Percentiles rank a stretch among this genome's conserved stretches.
These are phyloP conservation scores for Gallinago undulata DNA, from an alignment of 2,113 vertebrate species.

Conservation along the genomic window DNA sequence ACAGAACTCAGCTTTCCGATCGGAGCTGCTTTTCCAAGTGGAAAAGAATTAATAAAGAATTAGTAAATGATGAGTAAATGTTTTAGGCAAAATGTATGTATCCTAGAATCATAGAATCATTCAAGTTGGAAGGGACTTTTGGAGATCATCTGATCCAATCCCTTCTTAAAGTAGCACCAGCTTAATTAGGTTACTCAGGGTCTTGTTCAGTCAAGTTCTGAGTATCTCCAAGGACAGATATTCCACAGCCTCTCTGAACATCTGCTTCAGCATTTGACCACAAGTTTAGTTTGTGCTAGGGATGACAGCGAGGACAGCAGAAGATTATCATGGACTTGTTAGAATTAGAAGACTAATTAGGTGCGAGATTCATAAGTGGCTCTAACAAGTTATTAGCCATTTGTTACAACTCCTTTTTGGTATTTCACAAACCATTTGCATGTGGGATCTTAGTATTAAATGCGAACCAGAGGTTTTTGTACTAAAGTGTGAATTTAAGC, in stretches of 20 bases:
- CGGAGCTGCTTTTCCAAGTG: neutral
- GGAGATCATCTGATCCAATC: neutral
- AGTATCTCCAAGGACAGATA: neutral
- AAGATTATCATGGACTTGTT: neutral
- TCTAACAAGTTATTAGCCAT: neutral
- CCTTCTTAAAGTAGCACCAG: neutral
- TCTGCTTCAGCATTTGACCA: neutral
- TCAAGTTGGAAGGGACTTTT: neutral
- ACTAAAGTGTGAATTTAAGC: neutral
- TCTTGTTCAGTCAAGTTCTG: neutral
- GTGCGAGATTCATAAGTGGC: neutral
- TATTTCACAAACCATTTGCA: neutral
- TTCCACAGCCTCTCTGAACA: neutral
- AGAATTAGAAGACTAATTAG: constrained; percentile 5
- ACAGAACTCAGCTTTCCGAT: neutral
- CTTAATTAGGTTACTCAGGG: neutral
- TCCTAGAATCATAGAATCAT: neutral
- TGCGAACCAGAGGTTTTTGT: neutral
- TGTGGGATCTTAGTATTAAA: neutral
- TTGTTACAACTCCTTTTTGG: neutral
- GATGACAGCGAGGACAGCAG: neutral
- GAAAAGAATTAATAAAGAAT: neutral
- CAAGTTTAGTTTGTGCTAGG: neutral
- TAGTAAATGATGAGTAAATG: neutral
- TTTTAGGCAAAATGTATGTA: neutral